Base-by-base conservation (phyloP, 2,113 vertebrate genomes). In the Hippolais icterina region DNA sequence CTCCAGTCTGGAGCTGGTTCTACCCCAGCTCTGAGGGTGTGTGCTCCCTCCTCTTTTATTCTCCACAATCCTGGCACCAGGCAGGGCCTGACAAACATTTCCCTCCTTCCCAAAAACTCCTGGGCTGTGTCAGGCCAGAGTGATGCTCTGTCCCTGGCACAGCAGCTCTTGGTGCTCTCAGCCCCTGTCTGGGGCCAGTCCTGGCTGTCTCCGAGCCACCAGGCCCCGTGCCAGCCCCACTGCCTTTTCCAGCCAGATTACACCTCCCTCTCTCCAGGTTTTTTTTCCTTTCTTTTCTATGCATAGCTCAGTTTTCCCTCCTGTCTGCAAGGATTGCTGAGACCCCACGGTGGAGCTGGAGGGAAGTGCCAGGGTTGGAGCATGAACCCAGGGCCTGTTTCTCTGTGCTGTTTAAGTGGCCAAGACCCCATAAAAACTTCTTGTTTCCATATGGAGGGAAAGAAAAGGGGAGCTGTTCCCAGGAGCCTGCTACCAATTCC, bases 381-480 rank as follows among this genome's bases (percentile, higher is more conserved):
- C 35, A 1, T 23, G 57, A 94, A 27, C 63, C 50, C 37, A 4
- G 23, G 6, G 46, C 23, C 49, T 53, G 71, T 79, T 94, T 71
- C 64, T 69, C 10, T 57, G 27, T 9, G 25, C 74, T 59, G 50
- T 15, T 93, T 42, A 18, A 93, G 56, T 23, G 75, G 79, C 59
- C 70, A 33, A 77, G 59, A 42, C 70, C 29, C 5, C 4, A 61
- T 63, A 64, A 82, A 76, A 85, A 15, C 54, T 53, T 29, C 12
- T 63, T 76, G 59, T 76, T 90, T 86, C 63, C 91, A 77, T 90
- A 88, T 47, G 81, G 75, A 91, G 27, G 33, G 54, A 90, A 94
- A 83, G 63, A 80, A 89, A 86, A 80, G 70, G 33, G 66, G 10
- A 65, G 27, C 74, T 41, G 72, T 96, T 97, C 80, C 92, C 88